These are phyloP conservation scores for Drosophila bifasciata DNA, from an alignment of 1,140 invertebrate species.

Conservation along the genomic window DNA sequence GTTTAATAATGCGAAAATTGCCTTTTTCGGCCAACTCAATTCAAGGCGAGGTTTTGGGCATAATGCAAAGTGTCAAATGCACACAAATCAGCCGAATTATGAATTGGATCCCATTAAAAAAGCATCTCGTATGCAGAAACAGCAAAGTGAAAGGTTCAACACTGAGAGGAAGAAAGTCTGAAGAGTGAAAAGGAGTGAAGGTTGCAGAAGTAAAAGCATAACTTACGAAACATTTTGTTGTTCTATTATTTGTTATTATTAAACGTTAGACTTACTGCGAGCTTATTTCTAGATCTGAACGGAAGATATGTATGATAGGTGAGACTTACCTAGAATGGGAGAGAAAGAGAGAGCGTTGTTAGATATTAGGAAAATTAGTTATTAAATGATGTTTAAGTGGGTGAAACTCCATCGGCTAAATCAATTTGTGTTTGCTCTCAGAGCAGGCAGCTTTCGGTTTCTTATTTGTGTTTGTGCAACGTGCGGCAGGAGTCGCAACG, in stretches of 20 bases:
- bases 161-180: constrained; percentile 2
- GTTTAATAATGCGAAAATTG: constrained; percentile 62
- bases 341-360: neutral
- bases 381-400: neutral
- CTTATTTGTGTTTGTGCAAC: constrained; percentile 56
- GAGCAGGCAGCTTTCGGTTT: constrained; percentile 22
- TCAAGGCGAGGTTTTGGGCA: neutral
- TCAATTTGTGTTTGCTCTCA: constrained; percentile 20
- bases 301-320: neutral
- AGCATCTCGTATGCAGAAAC: constrained; percentile 25
- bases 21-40: constrained; percentile 15
- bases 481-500: constrained; percentile 18
- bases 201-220: constrained; percentile 12
- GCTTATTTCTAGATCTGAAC: constrained; percentile 40
- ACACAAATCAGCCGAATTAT: constrained; percentile 16
- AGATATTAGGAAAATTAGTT: constrained; percentile 1
- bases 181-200: constrained; percentile 16
- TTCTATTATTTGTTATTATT: constrained; percentile 38
- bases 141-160: constrained; percentile 2
- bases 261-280: constrained; percentile 71
- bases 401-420: constrained; percentile 7
- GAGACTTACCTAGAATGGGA: constrained; percentile 64
- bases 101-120: neutral
- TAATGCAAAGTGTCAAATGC: constrained; percentile 27
- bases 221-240: constrained; percentile 3